Conservation (phyloP, 2,797 vertebrate species). For the Cheirogaleus major region DNA sequence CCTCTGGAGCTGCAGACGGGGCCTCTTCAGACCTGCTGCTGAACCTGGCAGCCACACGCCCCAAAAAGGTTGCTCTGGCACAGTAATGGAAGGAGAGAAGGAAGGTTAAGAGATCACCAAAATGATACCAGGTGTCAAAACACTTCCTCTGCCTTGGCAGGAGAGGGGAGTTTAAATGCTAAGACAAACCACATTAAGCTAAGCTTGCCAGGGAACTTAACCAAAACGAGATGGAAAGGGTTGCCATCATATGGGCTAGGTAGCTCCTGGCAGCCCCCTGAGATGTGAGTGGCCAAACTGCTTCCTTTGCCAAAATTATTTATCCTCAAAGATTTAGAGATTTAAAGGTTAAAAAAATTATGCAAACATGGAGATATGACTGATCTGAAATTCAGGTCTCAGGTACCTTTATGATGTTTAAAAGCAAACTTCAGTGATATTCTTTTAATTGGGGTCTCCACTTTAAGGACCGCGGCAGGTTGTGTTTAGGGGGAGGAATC, state of each 20-base stretch:
- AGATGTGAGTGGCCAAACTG: neutral
- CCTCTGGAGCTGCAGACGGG: neutral
- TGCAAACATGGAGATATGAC: neutral
- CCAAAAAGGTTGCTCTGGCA: neutral
- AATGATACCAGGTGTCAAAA: neutral
- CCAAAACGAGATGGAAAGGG: neutral
- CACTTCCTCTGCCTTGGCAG: neutral
- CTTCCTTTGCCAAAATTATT: neutral
- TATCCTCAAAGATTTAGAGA: neutral
- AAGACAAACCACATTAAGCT: neutral
- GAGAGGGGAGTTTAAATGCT: neutral
- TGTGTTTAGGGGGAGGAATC: neutral
- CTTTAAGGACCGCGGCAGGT: neutral
- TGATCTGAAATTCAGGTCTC: neutral
- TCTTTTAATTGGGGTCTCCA: neutral
- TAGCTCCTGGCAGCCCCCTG: neutral
- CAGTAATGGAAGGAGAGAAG: neutral
- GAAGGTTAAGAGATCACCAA: neutral
- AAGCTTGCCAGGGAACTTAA: neutral
- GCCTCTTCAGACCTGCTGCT: neutral
- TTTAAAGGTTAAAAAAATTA: neutral
- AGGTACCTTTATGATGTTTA: neutral
- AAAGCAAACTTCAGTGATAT: neutral
- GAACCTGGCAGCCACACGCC: neutral
- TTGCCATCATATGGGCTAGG: accelerated